Conservation (phyloP, 2,888 invertebrate species). For the Patella ulyssiponensis region DNA sequence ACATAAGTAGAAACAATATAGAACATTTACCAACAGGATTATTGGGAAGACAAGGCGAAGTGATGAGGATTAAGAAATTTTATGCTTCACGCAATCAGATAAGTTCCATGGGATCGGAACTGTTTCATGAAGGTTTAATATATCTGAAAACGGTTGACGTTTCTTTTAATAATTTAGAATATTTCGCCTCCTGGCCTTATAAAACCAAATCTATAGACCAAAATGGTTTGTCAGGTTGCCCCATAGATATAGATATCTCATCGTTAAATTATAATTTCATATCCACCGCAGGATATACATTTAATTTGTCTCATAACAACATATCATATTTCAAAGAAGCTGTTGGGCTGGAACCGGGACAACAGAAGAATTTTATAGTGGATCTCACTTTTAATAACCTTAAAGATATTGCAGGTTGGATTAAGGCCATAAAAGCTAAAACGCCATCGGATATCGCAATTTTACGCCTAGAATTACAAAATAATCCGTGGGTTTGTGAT, state of each 20-base stretch:
- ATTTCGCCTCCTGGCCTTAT: background rate
- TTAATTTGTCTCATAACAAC: conserved; percentile 7
- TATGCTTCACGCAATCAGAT: background rate
- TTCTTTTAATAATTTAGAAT: background rate
- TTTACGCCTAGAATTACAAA: background rate
- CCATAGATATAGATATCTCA: too few relatives aligned
- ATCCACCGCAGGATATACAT: background rate
- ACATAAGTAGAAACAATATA: background rate
- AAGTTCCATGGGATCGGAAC: background rate
- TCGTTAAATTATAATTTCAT: too few relatives aligned
- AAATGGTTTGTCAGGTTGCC: background rate
- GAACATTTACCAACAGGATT: background rate
- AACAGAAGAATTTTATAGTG: background rate
- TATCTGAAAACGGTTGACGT: background rate
- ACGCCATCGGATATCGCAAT: background rate
- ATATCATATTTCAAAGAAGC: background rate
- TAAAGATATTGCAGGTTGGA: background rate
- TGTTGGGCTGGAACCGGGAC: background rate
- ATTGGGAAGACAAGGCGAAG: background rate
- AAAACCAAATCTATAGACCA: background rate
- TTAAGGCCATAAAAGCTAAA: background rate
- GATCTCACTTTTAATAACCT: background rate
- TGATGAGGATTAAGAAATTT: background rate
- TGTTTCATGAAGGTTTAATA: background rate
- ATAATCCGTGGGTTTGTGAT: conserved; percentile 2